Evolutionary conservation across 1,140 invertebrate species (phyloP), one percentile per base, ranked within the genome.

Genomic region (Cotesia vestalis): DNA sequence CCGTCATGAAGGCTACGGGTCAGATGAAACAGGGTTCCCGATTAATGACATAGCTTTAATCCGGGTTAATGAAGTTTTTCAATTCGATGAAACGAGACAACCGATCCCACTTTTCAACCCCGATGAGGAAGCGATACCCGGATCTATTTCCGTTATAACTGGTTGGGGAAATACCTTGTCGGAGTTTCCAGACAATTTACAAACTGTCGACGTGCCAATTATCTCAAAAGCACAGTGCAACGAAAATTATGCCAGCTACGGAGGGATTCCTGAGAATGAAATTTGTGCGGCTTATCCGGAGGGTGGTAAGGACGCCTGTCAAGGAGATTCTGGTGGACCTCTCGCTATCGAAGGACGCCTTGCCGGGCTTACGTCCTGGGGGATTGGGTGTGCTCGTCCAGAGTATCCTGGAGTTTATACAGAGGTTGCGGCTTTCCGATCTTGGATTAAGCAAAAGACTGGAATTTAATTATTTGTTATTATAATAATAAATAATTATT

Each of bases 251-350:
- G 27, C 60, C 20, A 55, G 17, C 34, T 78, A 74, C 35, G 78
- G 75, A 12, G 75, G 77, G 9, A 89, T 94, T 57, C 90, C 90
- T 3, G 84, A 89, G 17, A 89, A 88, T 34, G 92, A 93, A 90
- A 81, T 94, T 53, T 94, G 92, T 80, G 92, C 92, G 66, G 91
- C 91, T 11, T 88, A 83, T 81, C 4, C 62, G 14, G 85, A 89
- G 55, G 91, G 91, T 8, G 91, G 91, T 35, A 90, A 89, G 77
- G 91, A 92, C 79, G 89, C 91, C 4, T 92, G 92, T 17, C 79
- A 87, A 83, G 88, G 87, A 73, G 87, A 88, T 66, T 88, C 87
- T 3, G 88, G 87, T 62, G 87, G 88, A 35, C 87, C 87, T 55
- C 83, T 87, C 0, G 86, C 86, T 6, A 75, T 86, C 1, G 76